Evolutionary conservation across 2,113 vertebrate species (phyloP), one percentile per base, ranked within the genome.

Genomic region (Tychaedon coryphoeus): DNA sequence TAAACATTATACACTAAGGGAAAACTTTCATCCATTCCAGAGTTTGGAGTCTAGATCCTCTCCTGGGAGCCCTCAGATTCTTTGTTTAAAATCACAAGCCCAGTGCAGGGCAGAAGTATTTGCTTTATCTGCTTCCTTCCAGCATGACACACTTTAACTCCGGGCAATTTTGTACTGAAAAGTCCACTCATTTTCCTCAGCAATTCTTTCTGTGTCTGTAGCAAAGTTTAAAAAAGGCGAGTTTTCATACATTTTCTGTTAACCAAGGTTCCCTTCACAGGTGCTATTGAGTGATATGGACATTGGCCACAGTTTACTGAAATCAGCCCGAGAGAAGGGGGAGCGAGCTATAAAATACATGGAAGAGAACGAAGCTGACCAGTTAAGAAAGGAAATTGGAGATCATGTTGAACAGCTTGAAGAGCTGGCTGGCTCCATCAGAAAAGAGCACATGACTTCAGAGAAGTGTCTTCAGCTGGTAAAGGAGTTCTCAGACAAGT

Each of bases 401-500:
- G 91, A 87, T 23, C 97, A 98, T 6, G 89, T 99, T 77, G 97
- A 98, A 66, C 98, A 98, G 94, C 89, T 99, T 91, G 98, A 99
- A 95, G 98, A 98, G 85, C 97, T 99, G 38, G 97, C 98, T 19
- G 96, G 98, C 34, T 98, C 97, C 19, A 98, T 99, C 88, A 98
- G 99, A 64, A 98, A 98, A n/a, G 98, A 99, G 80, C 98, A 98
- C 60, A 96, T 97, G 94, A 98, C 98, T 18, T 96, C 99, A 31
- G 99, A 99, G 74, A 99, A 99, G 66, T 98, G 98, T 19, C 96
- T 98, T 50, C 98, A 99, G 74, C 96, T 99, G 23, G 97, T 98
- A 20, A 99, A 99, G 89, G 99, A 99, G 96, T 99, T 99, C 95
- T 98, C 98, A 33, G 99, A 99, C 92, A 99, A 99, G 62, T 98